A percentile compares a stretch with the other conserved stretches of the same genome.
These are phyloP conservation scores for Ctenosaura bakeri DNA, from an alignment of 2,797 vertebrate species.

Conservation along the genomic window DNA sequence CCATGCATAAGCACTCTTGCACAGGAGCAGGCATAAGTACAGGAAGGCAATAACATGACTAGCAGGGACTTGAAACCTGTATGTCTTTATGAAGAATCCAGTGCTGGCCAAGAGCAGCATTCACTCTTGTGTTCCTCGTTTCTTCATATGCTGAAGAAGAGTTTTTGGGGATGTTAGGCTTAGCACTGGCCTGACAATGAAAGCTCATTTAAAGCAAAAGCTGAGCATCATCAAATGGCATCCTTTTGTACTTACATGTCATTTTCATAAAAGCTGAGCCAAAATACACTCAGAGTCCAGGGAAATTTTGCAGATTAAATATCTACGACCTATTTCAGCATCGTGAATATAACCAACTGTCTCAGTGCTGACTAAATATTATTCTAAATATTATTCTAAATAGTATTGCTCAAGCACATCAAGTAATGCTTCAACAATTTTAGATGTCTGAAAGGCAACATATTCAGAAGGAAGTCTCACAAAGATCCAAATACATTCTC, in stretches of 20 bases:
- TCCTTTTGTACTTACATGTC: background rate
- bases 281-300: background rate
- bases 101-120: background rate
- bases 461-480: background rate
- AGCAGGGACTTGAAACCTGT: background rate
- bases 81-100: background rate
- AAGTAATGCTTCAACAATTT: background rate
- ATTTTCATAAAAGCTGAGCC: background rate
- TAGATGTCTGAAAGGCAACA: background rate
- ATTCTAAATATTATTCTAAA: background rate
- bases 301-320: background rate
- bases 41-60: slow-evolving; percentile 11
- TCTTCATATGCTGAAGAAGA: background rate
- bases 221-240: background rate
- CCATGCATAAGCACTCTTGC: slow-evolving; percentile 42
- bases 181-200: background rate
- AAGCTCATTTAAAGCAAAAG: background rate
- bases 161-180: background rate
- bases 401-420: background rate
- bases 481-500: background rate
- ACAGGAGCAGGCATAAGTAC: background rate
- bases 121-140: background rate
- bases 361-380: background rate
- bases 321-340: background rate
- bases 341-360: background rate